Base-by-base conservation (phyloP, 2,888 invertebrate species). In the Xylocampa areola region DNA sequence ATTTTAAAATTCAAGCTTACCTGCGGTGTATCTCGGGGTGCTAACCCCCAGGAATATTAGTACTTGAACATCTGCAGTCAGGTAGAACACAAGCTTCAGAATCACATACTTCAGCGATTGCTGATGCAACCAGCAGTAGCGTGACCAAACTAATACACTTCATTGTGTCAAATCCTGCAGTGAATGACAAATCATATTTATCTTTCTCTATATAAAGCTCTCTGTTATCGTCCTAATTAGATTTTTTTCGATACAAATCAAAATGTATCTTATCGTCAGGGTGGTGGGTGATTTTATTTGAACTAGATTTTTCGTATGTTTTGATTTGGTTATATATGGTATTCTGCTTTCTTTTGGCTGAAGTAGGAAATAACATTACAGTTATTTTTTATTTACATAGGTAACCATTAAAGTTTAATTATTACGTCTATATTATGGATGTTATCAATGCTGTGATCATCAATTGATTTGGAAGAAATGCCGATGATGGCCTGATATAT, bases 11-110 rank as follows among this genome's bases (percentile, higher is more conserved):
- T 25, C 10, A 8, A 8, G 25, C 67, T 62, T 79, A 95, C 95
- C 89, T 95, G 95, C 7, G 95, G 95, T 11, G 89, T 91, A 55
- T 94, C 84, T 11, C 85, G 79, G 0, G 88, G 58, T 1, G 53
- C 44, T 25, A 95, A 77, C 17, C 85, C 87, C 91, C 94, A 29
- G 95, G 95, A 57, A 94, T 92, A 0, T 81, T 68, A 0, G 88
- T 86, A 0, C 85, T 79, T 0, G 94, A 90, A 69, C 96, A 96
- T 51, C 92, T 88, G 79, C 95, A 96, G 37, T 89, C 72, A 0
- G 95, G 95, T 0, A 94, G 81, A 30, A 83, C 75, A 70, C 95
- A 96, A 3, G 74, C 68, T n/a, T 80, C 80, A 2, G 62, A 49
- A 63, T 88, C 72, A 76, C 94, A 94, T 1, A 60, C 13, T n/a